Base-by-base conservation (phyloP, 2,888 invertebrate species). In the Hypselothyrea guttata region DNA sequence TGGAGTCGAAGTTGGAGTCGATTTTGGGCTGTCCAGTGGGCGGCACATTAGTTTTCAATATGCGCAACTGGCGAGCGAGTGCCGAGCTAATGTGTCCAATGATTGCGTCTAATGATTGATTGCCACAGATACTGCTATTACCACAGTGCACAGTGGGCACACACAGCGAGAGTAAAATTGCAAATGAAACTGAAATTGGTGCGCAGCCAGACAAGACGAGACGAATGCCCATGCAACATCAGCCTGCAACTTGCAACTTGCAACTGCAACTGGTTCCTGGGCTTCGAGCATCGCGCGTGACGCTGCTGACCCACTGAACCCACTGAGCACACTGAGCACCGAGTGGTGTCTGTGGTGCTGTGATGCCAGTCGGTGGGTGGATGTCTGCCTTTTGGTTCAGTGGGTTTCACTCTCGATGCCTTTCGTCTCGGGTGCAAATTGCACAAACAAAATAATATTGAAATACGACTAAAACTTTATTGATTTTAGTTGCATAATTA, bases 301-400 rank as follows among this genome's bases (percentile, higher is more conserved):
- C 71, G 78, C 49, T 75, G 78, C 84, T 81, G 81, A 81, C 84
- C 81, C 84, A 81, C 84, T 81, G 81, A 81, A 81, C 81, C 82
- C 68, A 58, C 52, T 16, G 44, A 22, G 22, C 22, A 22, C 42
- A 42, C 34, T 15, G 30, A 22, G 11, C 42, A 42, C 34, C 27
- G 30, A 22, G 11, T 38, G 12, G 18, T 9, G 28, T 11, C 16
- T 42, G 38, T 37, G 5, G n/a, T 8, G 27, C n/a, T 34, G 16
- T 31, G 30, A 41, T 42, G 40, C 22, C 28, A 7, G 37, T 55
- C 68, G 51, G 79, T 75, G 75, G 72, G 77, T 76, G 72, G 58
- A n/a, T n/a, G n/a, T n/a, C 61, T 72, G 41, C 4, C 35, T 12
- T 16, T 12, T 37, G 56, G 63, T 38, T 44, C 61, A 61, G 62